Conservation (phyloP, 2,113 vertebrate genomes). For the Pachypanchax playfairii region DNA sequence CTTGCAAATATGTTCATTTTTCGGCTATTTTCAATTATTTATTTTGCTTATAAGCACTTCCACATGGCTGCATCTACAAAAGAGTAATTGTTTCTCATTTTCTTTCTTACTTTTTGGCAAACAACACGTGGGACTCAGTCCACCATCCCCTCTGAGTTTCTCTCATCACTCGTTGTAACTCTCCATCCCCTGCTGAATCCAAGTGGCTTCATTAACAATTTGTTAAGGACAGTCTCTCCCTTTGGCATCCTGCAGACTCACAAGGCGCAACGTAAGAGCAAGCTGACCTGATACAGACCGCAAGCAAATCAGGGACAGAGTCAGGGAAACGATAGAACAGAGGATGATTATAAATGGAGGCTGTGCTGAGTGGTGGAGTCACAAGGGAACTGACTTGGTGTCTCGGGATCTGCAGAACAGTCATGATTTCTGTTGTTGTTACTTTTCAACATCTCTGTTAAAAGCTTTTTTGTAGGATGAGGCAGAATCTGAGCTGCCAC, state of each 20-base stretch:
- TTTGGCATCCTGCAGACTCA: constrained; percentile 44
- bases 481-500: not conserved
- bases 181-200: constrained; percentile 16
- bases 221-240: constrained; percentile 62
- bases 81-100: constrained; percentile 17
- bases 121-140: constrained; percentile 16
- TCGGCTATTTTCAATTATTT: not conserved
- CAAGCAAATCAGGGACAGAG: constrained; percentile 30
- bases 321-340: constrained; percentile 21
- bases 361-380: constrained; percentile 10
- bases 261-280: constrained; percentile 50
- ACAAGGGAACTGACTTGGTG: constrained; percentile 41
- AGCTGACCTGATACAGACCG: constrained; percentile 62
- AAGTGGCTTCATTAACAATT: constrained; percentile 66
- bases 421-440: constrained; percentile 22
- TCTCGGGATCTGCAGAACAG: constrained; percentile 46
- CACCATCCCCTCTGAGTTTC: constrained; percentile 19
- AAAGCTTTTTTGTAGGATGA: constrained; percentile 22
- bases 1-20: not conserved
- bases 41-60: not conserved
- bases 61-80: not conserved
- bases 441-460: constrained; percentile 14
- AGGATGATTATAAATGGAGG: constrained; percentile 40
- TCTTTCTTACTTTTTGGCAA: constrained; percentile 20
- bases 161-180: constrained; percentile 9